Evolutionary conservation across 2,797 vertebrate genomes (phyloP), one percentile per base, ranked within the genome.

Genomic region (Anguilla obscura): DNA sequence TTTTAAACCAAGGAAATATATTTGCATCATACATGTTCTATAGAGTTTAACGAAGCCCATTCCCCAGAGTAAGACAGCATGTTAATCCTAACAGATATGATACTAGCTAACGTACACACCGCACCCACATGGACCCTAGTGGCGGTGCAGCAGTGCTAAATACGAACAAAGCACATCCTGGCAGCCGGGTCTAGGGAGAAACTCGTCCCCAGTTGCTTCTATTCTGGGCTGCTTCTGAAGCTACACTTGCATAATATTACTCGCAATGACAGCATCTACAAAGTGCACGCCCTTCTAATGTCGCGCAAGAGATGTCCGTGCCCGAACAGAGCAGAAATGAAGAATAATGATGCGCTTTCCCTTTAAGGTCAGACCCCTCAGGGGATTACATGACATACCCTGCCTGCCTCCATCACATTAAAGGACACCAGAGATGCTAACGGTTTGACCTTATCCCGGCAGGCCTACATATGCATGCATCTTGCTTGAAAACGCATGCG

Each of bases 101-200:
- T 48, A 21, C 33, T 27, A 84, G 33, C 16, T 66, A 69, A n/a
- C 63, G 4, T n/a, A 48, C 74, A 84, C 24, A 30, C 86, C 79
- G 48, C 30, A 63, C 9, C 86, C 79, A 52, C 30, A 63, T 6
- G 0, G 54, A 36, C 27, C 84, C 79, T 50, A 40, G 79, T 9
- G 58, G 52, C 56, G 52, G 21, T 33, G 74, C 86, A 87, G 54
- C 86, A 87, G 86, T 87, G 86, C 45, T 50, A 58, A 80, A 89
- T 91, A 88, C 89, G 86, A 93, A 89, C 87, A 45, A 92, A 87
- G 71, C 91, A 90, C 90, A 91, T 92, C 93, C 92, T 94, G 92
- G 93, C 90, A 45, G 91, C 88, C 86, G 52, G 52, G 86, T 60
- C 16, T 80, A 87, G 50, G 56, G 80, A 76, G 69, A 87, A 87